These are phyloP conservation scores for Pampus argenteus DNA, from an alignment of 2,797 vertebrate genomes.

Conservation along the genomic window DNA sequence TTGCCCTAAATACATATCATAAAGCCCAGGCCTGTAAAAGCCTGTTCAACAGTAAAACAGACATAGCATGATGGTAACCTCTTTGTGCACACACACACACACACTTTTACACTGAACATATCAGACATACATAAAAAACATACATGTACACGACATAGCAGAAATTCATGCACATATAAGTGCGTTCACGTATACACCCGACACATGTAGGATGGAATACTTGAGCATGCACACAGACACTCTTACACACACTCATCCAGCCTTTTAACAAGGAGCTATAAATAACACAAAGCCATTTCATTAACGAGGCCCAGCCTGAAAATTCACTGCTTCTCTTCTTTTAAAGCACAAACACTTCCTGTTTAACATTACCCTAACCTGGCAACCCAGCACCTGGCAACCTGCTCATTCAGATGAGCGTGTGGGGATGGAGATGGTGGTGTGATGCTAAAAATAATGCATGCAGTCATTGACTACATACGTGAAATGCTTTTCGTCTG, in stretches of 20 bases:
- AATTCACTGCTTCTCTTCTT: conserved; percentile 67
- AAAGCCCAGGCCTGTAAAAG: conserved; percentile 81
- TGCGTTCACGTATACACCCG: conserved; percentile 20
- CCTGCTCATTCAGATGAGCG: conserved; percentile 61
- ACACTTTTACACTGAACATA: conserved; percentile 29
- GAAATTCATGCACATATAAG: conserved; percentile 12
- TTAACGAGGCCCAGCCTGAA: conserved; percentile 84
- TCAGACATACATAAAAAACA: conserved; percentile 42
- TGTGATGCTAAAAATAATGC: conserved; percentile 52
- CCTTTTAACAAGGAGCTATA: conserved; percentile 84
- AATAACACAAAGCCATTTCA: conserved; percentile 86
- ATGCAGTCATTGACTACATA: conserved; percentile 8
- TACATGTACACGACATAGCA: conserved; percentile 33
- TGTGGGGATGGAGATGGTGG: conserved; percentile 35
- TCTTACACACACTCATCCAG: conserved; percentile 64
- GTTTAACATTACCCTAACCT: conserved; percentile 71
- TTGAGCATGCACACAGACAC: conserved; percentile 26
- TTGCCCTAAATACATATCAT: conserved; percentile 89
- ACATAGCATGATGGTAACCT: conserved; percentile 68
- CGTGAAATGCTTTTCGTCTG: not conserved
- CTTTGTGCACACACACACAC: conserved; percentile 31
- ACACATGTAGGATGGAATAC: conserved; percentile 2
- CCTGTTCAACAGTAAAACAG: conserved; percentile 78
- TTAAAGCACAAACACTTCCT: conserved; percentile 72
- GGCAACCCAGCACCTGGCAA: conserved; percentile 74